Evolutionary conservation across 2,888 invertebrate genomes (phyloP).

Genomic region (Orthosia cruda): DNA sequence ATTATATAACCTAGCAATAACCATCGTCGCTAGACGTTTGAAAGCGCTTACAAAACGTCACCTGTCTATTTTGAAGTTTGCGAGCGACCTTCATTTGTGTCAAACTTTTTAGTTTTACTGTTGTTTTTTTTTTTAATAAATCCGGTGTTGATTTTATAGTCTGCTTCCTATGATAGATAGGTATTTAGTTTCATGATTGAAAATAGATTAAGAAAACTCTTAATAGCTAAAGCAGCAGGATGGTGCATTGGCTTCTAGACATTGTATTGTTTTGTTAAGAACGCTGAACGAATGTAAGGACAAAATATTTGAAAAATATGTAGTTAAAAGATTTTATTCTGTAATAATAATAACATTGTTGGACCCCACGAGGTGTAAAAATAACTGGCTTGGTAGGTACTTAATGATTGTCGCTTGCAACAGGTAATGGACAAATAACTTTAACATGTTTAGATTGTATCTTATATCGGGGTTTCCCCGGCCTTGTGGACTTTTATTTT

Average conservation of each 20-base stretch:
- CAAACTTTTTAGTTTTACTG: constrained; percentile 29
- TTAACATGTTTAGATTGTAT: constrained; percentile 62
- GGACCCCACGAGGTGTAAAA: constrained; percentile 41
- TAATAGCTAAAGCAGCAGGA: neutral
- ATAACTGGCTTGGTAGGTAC: constrained; percentile 15
- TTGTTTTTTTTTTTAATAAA: constrained; percentile 22
- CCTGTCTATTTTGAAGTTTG: constrained; percentile 59
- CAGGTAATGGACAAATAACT: constrained; percentile 47
- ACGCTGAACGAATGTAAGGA: neutral
- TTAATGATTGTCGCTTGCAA: constrained; percentile 32
- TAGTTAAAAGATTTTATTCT: constrained; percentile 46
- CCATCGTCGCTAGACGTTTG: constrained; percentile 35
- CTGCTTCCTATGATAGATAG: constrained; percentile 44
- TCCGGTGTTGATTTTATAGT: constrained; percentile 24
- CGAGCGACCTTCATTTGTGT: constrained; percentile 55
- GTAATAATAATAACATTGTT: constrained; percentile 47
- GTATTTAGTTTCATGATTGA: constrained; percentile 32
- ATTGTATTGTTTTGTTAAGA: constrained; percentile 15
- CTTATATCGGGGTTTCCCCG: constrained; percentile 71
- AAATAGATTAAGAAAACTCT: neutral
- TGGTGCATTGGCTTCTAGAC: constrained; percentile 1
- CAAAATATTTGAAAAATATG: constrained; percentile 32
- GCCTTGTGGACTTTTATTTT: constrained; percentile 67
- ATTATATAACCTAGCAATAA: constrained; percentile 30
- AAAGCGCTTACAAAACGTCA: constrained; percentile 52